phyloP scores from a whole-genome alignment of 2,888 invertebrate species.

The Euclidia mi region DNA sequence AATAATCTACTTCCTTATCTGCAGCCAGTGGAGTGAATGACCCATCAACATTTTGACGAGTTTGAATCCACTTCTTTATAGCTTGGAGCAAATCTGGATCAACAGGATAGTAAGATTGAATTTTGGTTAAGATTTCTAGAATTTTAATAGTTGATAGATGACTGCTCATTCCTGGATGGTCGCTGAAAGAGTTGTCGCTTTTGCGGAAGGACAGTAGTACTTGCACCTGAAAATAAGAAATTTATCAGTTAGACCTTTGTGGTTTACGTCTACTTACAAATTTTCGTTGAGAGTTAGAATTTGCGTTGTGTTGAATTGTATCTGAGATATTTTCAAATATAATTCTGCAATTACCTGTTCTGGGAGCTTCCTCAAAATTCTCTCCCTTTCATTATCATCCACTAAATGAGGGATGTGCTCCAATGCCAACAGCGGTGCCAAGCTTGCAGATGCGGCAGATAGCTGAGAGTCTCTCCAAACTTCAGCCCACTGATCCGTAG shows the following conservation, averaged over 20 bases:
- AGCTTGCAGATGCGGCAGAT: constrained; percentile 89
- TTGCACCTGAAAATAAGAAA: constrained; percentile 86
- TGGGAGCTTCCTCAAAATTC: constrained; percentile 87
- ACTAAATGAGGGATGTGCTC: constrained; percentile 88
- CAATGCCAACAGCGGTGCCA: constrained; percentile 89
- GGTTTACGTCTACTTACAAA: no score
- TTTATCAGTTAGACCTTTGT: no score
- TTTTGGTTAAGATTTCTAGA: constrained; percentile 90
- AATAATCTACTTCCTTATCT: constrained; percentile 89
- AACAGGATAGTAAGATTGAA: constrained; percentile 91
- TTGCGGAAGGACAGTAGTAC: constrained; percentile 91
- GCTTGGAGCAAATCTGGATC: constrained; percentile 91
- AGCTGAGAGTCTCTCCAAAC: constrained; percentile 86
- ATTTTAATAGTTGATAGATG: constrained; percentile 90
- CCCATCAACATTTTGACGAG: constrained; percentile 90
- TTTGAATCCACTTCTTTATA: constrained; percentile 91
- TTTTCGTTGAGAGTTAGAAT: no score
- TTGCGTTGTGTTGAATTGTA: no score
- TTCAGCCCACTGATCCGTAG: constrained; percentile 79
- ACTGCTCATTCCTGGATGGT: constrained; percentile 91
- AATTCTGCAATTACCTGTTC: constrained; percentile 90
- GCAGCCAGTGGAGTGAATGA: constrained; percentile 90
- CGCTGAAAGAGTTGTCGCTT: constrained; percentile 92
- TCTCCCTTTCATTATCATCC: constrained; percentile 86
- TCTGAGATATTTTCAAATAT: no score